Base-by-base conservation (phyloP, 2,888 invertebrate genomes). In the Nephrotoma guestfalica region DNA sequence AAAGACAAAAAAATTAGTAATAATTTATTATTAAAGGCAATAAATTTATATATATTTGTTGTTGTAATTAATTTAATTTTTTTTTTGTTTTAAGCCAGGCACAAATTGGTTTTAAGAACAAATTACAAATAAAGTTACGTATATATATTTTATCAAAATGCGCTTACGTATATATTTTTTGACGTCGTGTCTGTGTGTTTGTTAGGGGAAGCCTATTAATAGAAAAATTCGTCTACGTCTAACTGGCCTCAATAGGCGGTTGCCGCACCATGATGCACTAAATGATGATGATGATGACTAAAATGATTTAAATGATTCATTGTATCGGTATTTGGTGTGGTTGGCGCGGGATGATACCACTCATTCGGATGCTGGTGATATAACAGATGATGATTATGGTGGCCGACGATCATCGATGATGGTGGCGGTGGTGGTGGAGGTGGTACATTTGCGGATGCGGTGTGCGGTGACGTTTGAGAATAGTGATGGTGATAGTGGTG, bases 211-310 rank as follows among this genome's bases (percentile, higher is more conserved):
- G 30, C 11, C 30, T 71, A 30, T 2, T 30, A 71, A 71, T 84
- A 41, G 15, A 41, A 87, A 87, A 88, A 88, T 87, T 87, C 87
- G 86, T 88, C 87, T 87, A 87, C 88, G 41, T 87, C 86, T 6
- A 45, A 42, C 41, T 93, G 92, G 86, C 93, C 93, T 95, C 95
- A 96, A 93, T 96, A 96, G 86, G 95, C 95, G 87, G 95, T 94
- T 87, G 96, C 94, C 83, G 95, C 95, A 9, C 95, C 95, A 42
- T 94, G 94, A 90, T 94, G 94, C 93, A 94, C 93, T 89, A 94
- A 90, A 88, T 94, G 94, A 88, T 94, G 94, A 88, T 94, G 94
- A 89, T 94, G 93, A 89, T 94, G 94, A 90, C 94, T 93, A 88
- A 93, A 92, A 88, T 92, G 92, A 89, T 93, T 91, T 86, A 91